phyloP scores from a whole-genome alignment of 2,888 invertebrate species.

The Ceramica pisi region DNA sequence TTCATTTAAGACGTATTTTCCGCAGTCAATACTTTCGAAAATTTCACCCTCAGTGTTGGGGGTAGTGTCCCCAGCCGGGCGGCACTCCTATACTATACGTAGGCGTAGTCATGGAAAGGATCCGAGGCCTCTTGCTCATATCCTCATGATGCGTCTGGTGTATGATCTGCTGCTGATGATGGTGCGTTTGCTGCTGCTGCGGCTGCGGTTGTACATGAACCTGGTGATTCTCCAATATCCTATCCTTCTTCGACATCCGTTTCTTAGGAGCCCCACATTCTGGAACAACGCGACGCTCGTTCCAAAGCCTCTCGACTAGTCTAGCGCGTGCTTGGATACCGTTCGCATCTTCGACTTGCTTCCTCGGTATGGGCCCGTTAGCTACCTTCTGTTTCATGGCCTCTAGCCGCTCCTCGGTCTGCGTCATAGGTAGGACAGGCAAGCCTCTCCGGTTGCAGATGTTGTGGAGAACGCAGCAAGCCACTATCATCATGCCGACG shows the following conservation, averaged over 20 bases:
- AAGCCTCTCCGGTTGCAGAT: constrained; percentile 79
- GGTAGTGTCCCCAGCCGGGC: constrained; percentile 85
- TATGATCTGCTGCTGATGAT: constrained; percentile 53
- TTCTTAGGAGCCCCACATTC: constrained; percentile 79
- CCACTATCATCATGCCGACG: constrained; percentile 81
- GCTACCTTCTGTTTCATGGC: constrained; percentile 87
- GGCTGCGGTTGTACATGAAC: constrained; percentile 48
- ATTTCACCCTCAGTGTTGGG: constrained; percentile 75
- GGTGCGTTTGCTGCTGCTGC: constrained; percentile 23
- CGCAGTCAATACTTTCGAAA: constrained; percentile 18
- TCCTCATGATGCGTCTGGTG: constrained; percentile 78
- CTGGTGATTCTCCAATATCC: constrained; percentile 72
- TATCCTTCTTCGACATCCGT: constrained; percentile 80
- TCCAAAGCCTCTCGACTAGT: constrained; percentile 82
- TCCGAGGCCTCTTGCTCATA: constrained; percentile 79
- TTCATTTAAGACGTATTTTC: constrained; percentile 8
- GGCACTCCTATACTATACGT: constrained; percentile 79
- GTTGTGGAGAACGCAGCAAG: constrained; percentile 84
- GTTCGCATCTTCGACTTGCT: constrained; percentile 76
- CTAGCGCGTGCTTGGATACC: constrained; percentile 76
- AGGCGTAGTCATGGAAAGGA: constrained; percentile 78
- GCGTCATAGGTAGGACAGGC: constrained; percentile 79
- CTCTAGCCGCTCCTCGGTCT: constrained; percentile 83
- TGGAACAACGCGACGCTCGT: constrained; percentile 77
- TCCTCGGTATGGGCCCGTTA: constrained; percentile 81